Percentiles rank a stretch among this genome's conserved stretches.
Evolutionary conservation across 2,888 invertebrate genomes (phyloP).

Genomic region (Spisula solida): DNA sequence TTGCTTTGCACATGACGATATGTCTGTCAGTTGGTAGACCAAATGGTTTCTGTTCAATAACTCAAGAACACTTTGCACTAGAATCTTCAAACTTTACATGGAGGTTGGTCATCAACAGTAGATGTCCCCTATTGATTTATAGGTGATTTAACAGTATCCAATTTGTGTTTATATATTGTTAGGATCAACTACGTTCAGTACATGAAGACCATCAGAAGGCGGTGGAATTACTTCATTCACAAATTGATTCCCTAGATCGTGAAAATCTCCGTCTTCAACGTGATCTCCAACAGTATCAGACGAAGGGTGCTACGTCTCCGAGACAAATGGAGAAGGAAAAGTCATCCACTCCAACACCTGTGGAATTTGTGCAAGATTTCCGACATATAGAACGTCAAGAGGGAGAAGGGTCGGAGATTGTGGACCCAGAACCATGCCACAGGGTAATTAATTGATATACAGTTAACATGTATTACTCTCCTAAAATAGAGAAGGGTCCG

Average conservation of each 20-base stretch:
- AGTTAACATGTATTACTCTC: no score
- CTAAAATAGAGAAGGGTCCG: no score
- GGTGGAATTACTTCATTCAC: slow-evolving; percentile 87
- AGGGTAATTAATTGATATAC: no score
- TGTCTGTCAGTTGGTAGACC: no score
- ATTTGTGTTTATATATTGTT: no score
- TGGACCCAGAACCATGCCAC: slow-evolving; percentile 79
- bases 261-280: slow-evolving; percentile 85
- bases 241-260: slow-evolving; percentile 87
- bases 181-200: slow-evolving; percentile 88
- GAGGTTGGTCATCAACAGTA: no score
- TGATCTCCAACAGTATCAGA: slow-evolving; percentile 79
- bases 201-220: slow-evolving; percentile 87
- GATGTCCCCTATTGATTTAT: no score
- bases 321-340: slow-evolving; percentile 64
- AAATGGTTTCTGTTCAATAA: no score
- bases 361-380: slow-evolving; percentile 79
- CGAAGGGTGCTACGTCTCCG: slow-evolving; percentile 50
- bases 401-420: slow-evolving; percentile 85
- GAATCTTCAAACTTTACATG: no score
- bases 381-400: slow-evolving; percentile 83
- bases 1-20: no score
- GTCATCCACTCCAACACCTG: slow-evolving; percentile 71
- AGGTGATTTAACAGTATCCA: no score
- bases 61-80: no score